A percentile compares a stretch with the other conserved stretches of the same genome.
phyloP scores from a whole-genome alignment of 1,140 invertebrate species.

The Conus betulinus region DNA sequence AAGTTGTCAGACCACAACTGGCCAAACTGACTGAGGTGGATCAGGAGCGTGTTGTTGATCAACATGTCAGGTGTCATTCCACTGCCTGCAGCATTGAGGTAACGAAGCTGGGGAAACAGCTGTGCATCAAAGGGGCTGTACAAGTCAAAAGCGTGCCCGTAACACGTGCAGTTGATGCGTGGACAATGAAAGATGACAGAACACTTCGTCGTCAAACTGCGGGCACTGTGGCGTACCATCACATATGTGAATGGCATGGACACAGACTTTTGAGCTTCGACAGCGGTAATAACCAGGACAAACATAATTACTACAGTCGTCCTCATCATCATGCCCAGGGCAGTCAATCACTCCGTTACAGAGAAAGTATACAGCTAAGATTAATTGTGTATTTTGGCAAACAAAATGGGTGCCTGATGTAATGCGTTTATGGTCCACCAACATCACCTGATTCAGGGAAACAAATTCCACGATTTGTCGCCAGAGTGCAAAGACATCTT shows the following conservation, averaged over 20 bases:
- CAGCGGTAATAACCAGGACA: too few relatives aligned
- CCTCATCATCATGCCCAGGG: too few relatives aligned
- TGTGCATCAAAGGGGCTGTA: neutral
- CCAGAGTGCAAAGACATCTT: too few relatives aligned
- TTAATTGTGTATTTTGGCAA: too few relatives aligned
- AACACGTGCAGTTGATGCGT: conserved; percentile 25
- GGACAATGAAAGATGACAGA: conserved; percentile 20
- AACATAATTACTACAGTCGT: too few relatives aligned
- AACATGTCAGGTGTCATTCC: conserved; percentile 4
- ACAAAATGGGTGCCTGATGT: too few relatives aligned
- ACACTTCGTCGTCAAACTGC: conserved; percentile 36
- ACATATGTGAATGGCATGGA: conserved; percentile 27
- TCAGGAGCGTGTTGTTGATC: neutral
- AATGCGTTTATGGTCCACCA: too few relatives aligned
- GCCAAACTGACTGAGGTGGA: conserved; percentile 29
- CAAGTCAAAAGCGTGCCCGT: conserved; percentile 29
- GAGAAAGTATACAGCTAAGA: too few relatives aligned
- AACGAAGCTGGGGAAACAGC: conserved; percentile 18
- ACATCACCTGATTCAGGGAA: too few relatives aligned
- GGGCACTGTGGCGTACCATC: conserved; percentile 39
- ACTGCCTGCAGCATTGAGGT: conserved; percentile 8
- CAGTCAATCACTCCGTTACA: too few relatives aligned
- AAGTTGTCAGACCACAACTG: neutral
- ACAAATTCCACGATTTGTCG: too few relatives aligned
- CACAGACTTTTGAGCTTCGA: conserved; percentile 21